These are phyloP conservation scores for Plebejus anna DNA, from an alignment of 2,888 invertebrate species.

Conservation along the genomic window DNA sequence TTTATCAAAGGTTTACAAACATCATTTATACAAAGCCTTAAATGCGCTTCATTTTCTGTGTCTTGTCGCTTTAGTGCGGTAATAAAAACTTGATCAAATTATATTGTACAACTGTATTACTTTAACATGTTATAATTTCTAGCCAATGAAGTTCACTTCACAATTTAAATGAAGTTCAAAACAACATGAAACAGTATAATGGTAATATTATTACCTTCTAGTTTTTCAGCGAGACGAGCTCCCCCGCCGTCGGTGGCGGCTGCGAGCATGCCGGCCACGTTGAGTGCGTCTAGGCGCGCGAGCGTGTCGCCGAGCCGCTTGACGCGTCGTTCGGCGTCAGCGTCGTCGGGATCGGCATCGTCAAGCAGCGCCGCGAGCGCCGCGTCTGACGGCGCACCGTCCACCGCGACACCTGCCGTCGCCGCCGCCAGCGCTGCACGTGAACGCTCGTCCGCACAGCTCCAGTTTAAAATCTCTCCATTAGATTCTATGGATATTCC, in stretches of 20 bases:
- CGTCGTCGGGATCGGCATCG: constrained; percentile 90
- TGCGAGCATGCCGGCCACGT: constrained; percentile 88
- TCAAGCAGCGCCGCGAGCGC: constrained; percentile 83
- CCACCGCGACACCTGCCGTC: constrained; percentile 78
- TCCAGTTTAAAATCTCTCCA: constrained; percentile 43
- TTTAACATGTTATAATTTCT: too few relatives aligned
- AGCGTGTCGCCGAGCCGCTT: constrained; percentile 88
- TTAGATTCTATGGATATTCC: constrained; percentile 42
- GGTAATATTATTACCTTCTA: constrained; percentile 46
- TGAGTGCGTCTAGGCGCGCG: constrained; percentile 83
- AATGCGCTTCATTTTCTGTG: too few relatives aligned
- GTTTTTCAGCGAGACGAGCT: constrained; percentile 79
- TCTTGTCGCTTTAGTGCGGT: too few relatives aligned
- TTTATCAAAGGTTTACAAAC: too few relatives aligned
- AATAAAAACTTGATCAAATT: too few relatives aligned
- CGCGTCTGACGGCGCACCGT: constrained; percentile 90
- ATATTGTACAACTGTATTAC: too few relatives aligned
- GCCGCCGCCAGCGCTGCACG: constrained; percentile 40
- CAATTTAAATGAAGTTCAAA: neutral
- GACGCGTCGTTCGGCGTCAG: constrained; percentile 87
- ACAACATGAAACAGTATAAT: neutral
- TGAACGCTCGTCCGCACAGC: constrained; percentile 39
- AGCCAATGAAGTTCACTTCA: too few relatives aligned
- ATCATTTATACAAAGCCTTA: too few relatives aligned
- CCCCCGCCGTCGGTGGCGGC: constrained; percentile 86